phyloP scores from a whole-genome alignment of 2,797 vertebrate genomes.

The Aphelocoma californica region DNA sequence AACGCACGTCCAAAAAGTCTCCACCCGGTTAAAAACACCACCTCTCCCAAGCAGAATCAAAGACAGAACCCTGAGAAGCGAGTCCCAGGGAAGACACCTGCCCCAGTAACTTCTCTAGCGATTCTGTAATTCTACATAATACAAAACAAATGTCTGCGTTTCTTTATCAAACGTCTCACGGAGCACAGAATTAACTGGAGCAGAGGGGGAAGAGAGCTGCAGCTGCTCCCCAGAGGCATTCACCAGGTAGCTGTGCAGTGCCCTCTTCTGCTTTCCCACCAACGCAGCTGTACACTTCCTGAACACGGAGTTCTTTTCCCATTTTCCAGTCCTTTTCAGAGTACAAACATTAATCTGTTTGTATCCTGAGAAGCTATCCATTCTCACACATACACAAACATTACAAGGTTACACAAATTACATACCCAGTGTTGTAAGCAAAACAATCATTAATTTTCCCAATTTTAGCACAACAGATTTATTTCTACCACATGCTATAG shows the following conservation, averaged over 20 bases:
- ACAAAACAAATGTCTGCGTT: not conserved
- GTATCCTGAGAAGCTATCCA: not conserved
- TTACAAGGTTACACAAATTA: not conserved
- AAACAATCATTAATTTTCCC: not conserved
- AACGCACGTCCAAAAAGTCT: not conserved
- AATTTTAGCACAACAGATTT: constrained; percentile 9
- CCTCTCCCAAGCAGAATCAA: not conserved
- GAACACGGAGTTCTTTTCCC: fast-evolving
- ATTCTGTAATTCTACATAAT: not conserved
- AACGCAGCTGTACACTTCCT: fast-evolving
- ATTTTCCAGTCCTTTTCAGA: not conserved
- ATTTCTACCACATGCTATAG: not conserved
- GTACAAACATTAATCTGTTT: not conserved
- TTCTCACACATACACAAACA: not conserved
- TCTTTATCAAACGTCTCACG: not conserved
- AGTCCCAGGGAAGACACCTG: not conserved
- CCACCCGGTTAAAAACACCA: not conserved
- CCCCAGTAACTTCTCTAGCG: no score
- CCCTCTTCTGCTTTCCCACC: not conserved
- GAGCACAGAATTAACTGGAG: not conserved
- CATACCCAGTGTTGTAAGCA: not conserved
- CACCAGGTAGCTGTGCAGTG: not conserved
- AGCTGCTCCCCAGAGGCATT: not conserved
- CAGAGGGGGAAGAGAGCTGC: not conserved
- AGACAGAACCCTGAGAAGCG: not conserved